Conservation (phyloP, 2,888 invertebrate species). For the Plagodis dolabraria region DNA sequence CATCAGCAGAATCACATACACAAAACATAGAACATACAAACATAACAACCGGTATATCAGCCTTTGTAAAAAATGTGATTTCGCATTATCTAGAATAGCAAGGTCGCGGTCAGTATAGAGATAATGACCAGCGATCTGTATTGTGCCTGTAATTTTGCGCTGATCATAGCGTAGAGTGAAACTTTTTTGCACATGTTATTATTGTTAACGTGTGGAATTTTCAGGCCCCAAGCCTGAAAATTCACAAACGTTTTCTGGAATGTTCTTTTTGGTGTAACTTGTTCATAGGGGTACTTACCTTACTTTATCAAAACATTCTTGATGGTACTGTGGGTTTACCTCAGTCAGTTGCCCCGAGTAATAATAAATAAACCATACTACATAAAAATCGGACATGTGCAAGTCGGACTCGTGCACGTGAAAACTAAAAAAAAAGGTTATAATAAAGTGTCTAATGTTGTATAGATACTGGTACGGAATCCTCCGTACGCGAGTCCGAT, state of each 20-base stretch:
- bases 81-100: constrained; percentile 42
- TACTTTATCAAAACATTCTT: no score
- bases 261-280: background rate
- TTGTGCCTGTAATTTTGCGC: constrained; percentile 41
- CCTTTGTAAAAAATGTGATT: constrained; percentile 30
- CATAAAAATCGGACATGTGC: no score
- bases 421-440: no score
- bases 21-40: background rate
- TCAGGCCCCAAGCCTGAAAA: constrained; percentile 22
- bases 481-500: no score
- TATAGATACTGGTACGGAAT: no score
- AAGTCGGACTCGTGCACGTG: no score
- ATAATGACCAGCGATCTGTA: constrained; percentile 41
- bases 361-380: no score
- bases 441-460: no score
- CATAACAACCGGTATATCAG: constrained; percentile 13
- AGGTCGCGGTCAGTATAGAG: constrained; percentile 50
- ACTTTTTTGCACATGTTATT: constrained; percentile 35
- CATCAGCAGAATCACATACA: no score
- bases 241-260: constrained; percentile 14
- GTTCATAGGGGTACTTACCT: no score
- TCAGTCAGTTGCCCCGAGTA: no score
- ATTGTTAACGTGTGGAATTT: constrained; percentile 25
- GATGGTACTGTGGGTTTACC: no score
- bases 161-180: constrained; percentile 38